Evolutionary conservation across 2,888 invertebrate species (phyloP).

Genomic region (Tryphoninae sp.): DNA sequence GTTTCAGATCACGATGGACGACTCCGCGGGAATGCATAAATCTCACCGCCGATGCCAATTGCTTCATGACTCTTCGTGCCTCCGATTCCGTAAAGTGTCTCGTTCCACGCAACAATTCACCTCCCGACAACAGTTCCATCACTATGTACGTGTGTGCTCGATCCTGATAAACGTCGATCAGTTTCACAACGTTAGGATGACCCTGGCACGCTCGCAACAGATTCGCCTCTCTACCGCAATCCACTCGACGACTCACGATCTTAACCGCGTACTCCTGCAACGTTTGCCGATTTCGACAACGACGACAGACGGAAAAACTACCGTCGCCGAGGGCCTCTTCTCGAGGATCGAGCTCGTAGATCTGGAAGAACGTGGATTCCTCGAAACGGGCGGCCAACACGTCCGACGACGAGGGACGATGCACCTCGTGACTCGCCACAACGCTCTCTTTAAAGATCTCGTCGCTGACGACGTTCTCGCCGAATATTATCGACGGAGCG

Average conservation of each 20-base stretch:
- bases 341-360: slow-evolving; percentile 89
- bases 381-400: slow-evolving; percentile 74
- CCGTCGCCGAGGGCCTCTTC: slow-evolving; percentile 92
- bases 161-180: slow-evolving; percentile 93
- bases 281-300: slow-evolving; percentile 89
- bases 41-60: slow-evolving; percentile 91
- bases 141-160: slow-evolving; percentile 94
- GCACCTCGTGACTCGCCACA: slow-evolving; percentile 28
- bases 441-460: slow-evolving; percentile 85
- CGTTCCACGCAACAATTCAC: slow-evolving; percentile 88
- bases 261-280: slow-evolving; percentile 93
- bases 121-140: slow-evolving; percentile 92
- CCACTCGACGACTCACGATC: slow-evolving; percentile 87
- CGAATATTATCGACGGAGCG: slow-evolving; percentile 94
- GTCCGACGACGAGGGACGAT: slow-evolving; percentile 70
- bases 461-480: slow-evolving; percentile 89
- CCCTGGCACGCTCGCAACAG: slow-evolving; percentile 92
- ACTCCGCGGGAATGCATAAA: slow-evolving; percentile 93
- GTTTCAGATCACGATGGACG: slow-evolving; percentile 97
- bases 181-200: slow-evolving; percentile 92
- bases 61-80: slow-evolving; percentile 90
- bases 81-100: slow-evolving; percentile 88
- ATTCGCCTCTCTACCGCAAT: slow-evolving; percentile 89
- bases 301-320: slow-evolving; percentile 93
- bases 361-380: slow-evolving; percentile 92